Percentiles rank a stretch among this genome's conserved stretches.
These are phyloP conservation scores for Neotoxoptera formosana DNA, from an alignment of 1,140 invertebrate species.

Conservation along the genomic window DNA sequence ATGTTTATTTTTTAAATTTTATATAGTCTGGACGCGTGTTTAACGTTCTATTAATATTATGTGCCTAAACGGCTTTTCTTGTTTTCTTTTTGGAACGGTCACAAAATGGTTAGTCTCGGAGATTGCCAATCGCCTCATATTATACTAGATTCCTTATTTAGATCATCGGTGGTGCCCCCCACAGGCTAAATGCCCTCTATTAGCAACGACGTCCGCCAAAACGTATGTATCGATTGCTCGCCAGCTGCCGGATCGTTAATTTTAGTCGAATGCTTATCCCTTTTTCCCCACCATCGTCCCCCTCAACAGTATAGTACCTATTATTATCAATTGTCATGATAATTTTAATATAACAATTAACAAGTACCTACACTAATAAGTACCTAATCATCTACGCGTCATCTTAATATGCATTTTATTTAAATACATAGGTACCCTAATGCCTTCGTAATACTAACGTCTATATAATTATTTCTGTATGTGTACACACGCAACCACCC, in stretches of 20 bases:
- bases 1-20: not conserved
- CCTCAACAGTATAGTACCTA: not conserved
- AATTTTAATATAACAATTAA: not conserved
- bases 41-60: constrained; percentile 53
- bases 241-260: not conserved
- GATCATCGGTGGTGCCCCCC: not conserved
- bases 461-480: not conserved
- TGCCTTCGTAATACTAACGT: not conserved
- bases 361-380: too few relatives aligned
- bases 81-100: constrained; percentile 48
- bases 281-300: not conserved
- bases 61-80: constrained; percentile 1
- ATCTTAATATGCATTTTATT: not conserved
- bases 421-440: not conserved
- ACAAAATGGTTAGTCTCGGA: constrained; percentile 40
- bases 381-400: not conserved
- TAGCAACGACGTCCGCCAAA: not conserved
- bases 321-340: not conserved
- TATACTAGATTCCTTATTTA: constrained; percentile 54
- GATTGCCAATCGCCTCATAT: constrained; percentile 49
- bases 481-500: not conserved
- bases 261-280: not conserved
- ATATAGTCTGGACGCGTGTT: not conserved
- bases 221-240: constrained; percentile 43
- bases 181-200: constrained; percentile 20